Percentiles rank a stretch among this genome's conserved stretches.
Evolutionary conservation across 2,888 invertebrate species (phyloP).

Genomic region (Morinoia aosen): DNA sequence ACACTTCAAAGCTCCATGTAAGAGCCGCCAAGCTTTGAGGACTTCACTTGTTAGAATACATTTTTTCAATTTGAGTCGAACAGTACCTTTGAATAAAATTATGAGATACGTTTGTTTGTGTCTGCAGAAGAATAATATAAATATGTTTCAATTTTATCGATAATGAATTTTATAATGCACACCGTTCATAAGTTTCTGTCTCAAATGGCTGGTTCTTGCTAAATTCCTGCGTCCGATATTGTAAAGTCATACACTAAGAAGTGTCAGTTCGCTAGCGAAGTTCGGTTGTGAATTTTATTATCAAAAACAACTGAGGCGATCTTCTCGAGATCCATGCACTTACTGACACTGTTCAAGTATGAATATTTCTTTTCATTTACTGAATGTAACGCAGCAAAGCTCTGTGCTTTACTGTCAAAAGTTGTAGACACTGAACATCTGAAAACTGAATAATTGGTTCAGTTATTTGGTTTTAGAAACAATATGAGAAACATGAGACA

Average conservation of each 20-base stretch:
- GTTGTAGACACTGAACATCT: too few species aligned
- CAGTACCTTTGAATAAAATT: neutral
- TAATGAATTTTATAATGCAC: too few species aligned
- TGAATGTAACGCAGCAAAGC: too few species aligned
- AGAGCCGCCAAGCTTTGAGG: neutral
- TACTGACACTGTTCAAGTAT: neutral
- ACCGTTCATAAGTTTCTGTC: neutral
- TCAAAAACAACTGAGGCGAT: neutral
- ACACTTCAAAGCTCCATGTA: neutral
- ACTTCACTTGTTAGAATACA: neutral
- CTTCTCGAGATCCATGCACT: neutral
- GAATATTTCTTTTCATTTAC: neutral
- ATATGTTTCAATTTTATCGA: too few species aligned
- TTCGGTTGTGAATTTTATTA: neutral
- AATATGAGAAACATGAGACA: neutral
- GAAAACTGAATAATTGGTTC: too few species aligned
- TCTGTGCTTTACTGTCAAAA: too few species aligned
- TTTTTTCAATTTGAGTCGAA: neutral
- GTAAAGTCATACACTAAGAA: neutral
- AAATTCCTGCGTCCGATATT: neutral
- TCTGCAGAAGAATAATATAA: too few species aligned
- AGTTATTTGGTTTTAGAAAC: neutral
- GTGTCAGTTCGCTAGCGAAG: neutral
- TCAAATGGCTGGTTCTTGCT: neutral
- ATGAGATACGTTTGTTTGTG: too few species aligned